Base-by-base conservation (phyloP, 2,888 invertebrate genomes). In the Apoda limacodes region DNA sequence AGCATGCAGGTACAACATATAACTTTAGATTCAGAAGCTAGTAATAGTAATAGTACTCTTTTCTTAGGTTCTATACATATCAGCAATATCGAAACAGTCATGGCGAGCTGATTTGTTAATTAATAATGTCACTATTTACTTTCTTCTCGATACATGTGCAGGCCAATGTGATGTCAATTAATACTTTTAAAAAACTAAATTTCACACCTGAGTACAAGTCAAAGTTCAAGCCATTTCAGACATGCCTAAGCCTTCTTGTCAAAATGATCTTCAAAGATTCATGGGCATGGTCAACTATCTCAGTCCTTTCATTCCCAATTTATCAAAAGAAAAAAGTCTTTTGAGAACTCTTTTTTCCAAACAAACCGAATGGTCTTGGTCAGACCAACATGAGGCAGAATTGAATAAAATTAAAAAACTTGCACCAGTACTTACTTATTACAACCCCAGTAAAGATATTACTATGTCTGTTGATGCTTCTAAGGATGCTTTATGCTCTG, bases 271-370 rank as follows among this genome's bases (percentile, higher is more conserved):
- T n/a, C n/a, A n/a, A n/a, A n/a, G n/a, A n/a, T n/a, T n/a, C n/a
- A n/a, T n/a, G n/a, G n/a, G n/a, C n/a, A n/a, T n/a, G n/a, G n/a
- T n/a, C n/a, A n/a, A n/a, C n/a, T n/a, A n/a, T n/a, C n/a, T n/a
- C n/a, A n/a, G n/a, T n/a, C n/a, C n/a, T n/a, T n/a, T n/a, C n/a
- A n/a, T n/a, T n/a, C n/a, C n/a, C n/a, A n/a, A n/a, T n/a, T n/a
- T n/a, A n/a, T n/a, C n/a, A n/a, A n/a, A n/a, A n/a, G n/a, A n/a
- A n/a, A n/a, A n/a, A n/a, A n/a, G n/a, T n/a, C n/a, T n/a, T n/a
- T n/a, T n/a, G n/a, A n/a, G n/a, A n/a, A n/a, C 42, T 1, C 9
- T 45, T 22, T 19, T 45, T 11, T 17, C 34, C 12, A 42, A 45
- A 32, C 30, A 34, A 11, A 13, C 5, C 3, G 29, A 35, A 19